Evolutionary conservation across 2,797 vertebrate species (phyloP).

Genomic region (Mormyrus hasselquistii): DNA sequence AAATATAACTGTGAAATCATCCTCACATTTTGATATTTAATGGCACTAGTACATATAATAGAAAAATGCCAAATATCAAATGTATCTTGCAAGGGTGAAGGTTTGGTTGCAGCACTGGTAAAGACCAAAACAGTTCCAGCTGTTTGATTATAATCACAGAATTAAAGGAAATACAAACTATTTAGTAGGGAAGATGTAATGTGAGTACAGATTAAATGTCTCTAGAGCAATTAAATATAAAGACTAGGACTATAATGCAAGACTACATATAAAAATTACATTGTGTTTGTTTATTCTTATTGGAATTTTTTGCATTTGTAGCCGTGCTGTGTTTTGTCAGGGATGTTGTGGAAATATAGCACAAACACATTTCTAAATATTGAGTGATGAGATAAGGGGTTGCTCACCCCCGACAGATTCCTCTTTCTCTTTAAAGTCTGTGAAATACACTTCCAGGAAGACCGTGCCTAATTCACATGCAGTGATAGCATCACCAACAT

Average conservation of each 20-base stretch:
- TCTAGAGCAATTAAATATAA: not conserved
- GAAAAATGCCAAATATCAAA: not conserved
- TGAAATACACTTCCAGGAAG: not conserved
- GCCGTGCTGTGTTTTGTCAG: not conserved
- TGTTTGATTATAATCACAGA: not conserved
- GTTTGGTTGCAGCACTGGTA: not conserved
- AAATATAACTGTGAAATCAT: not conserved
- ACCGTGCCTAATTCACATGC: not conserved
- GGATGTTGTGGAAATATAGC: not conserved
- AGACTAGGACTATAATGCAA: not conserved
- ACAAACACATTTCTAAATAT: not conserved
- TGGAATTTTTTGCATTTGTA: not conserved
- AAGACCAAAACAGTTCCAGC: not conserved
- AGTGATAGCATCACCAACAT: not conserved
- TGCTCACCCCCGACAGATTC: not conserved
- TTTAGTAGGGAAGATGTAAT: not conserved
- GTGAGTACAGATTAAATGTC: not conserved
- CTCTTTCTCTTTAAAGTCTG: not conserved
- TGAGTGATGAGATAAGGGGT: not conserved
- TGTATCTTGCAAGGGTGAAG: not conserved
- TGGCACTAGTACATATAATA: not conserved
- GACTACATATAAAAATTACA: not conserved
- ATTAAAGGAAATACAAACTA: not conserved
- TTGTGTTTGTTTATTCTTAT: not conserved
- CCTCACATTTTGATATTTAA: not conserved